Evolutionary conservation across 2,113 vertebrate genomes (phyloP).

Genomic region (Polypterus bichir): DNA sequence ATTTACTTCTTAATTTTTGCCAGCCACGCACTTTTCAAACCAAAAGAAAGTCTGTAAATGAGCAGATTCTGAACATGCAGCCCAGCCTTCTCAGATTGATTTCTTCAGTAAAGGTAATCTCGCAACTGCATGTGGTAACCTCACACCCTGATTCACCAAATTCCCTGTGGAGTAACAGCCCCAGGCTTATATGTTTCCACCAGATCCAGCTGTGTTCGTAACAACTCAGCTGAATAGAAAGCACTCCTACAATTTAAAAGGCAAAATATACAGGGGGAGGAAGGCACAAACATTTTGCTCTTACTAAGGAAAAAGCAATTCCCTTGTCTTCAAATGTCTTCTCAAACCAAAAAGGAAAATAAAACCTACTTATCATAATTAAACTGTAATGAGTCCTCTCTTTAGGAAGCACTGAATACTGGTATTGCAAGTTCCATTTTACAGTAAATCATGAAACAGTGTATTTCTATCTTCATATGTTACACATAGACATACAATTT

Average conservation of each 20-base stretch:
- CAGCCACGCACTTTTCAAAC: conserved; percentile 36
- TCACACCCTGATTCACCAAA: conserved; percentile 34
- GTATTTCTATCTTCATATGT: no score
- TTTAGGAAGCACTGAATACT: no score
- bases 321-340: conserved; percentile 5
- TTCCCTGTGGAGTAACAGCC: conserved; percentile 51
- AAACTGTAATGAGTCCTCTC: neutral
- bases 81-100: conserved; percentile 37
- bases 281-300: neutral
- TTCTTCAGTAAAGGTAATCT: conserved; percentile 45
- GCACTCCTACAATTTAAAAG: conserved; percentile 45
- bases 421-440: no score
- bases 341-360: conserved; percentile 4
- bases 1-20: conserved; percentile 36
- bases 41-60: conserved; percentile 46
- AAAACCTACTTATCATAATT: conserved; percentile 16
- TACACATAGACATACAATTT: no score
- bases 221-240: conserved; percentile 42
- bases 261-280: conserved; percentile 32
- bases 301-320: conserved; percentile 6
- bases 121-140: conserved; percentile 36
- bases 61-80: conserved; percentile 32
- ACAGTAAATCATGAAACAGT: no score
- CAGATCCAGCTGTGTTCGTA: conserved; percentile 49
- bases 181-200: conserved; percentile 53